Evolutionary conservation across 2,113 vertebrate species (phyloP).

Genomic region (Pantherophis guttatus): DNA sequence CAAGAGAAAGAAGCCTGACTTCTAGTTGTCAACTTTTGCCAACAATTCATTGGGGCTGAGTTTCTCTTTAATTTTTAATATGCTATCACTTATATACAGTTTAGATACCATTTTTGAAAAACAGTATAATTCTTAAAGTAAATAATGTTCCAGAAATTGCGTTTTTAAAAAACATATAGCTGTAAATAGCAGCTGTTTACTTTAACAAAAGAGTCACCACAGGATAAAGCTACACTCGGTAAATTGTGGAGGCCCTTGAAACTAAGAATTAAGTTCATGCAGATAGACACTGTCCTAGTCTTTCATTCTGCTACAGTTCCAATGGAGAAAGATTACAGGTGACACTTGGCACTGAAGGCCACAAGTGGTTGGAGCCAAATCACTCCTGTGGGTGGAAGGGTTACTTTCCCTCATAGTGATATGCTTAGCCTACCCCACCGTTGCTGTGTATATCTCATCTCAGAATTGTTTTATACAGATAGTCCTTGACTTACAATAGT

Average conservation of each 20-base stretch:
- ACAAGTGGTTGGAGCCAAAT: background rate
- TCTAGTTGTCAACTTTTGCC: background rate
- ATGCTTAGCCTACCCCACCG: background rate
- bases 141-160: background rate
- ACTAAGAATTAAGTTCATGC: background rate
- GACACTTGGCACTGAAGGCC: background rate
- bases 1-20: background rate
- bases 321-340: background rate
- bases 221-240: background rate
- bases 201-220: background rate
- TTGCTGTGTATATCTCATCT: background rate
- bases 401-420: background rate
- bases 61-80: background rate
- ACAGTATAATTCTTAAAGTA: background rate
- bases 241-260: background rate
- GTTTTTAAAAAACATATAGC: background rate
- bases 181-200: background rate
- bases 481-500: too few relatives aligned
- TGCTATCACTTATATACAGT: background rate
- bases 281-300: background rate
- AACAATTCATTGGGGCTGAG: background rate
- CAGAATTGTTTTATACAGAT: background rate
- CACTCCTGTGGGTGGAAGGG: background rate
- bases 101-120: background rate
- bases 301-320: background rate